Base-by-base conservation (phyloP, 2,888 invertebrate genomes). In the Spodoptera exigua region DNA sequence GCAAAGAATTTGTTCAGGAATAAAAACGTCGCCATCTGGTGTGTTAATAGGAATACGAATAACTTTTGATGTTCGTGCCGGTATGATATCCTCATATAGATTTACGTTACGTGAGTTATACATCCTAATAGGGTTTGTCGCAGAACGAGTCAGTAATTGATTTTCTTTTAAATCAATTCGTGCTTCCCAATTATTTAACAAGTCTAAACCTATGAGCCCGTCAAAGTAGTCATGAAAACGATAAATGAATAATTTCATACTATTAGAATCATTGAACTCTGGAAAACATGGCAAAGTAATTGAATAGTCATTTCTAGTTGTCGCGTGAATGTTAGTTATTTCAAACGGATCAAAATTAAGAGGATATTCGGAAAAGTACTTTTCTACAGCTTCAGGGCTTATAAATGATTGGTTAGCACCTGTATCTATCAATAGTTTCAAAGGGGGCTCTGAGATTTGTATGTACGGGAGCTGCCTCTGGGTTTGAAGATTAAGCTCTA, bases 321-420 rank as follows among this genome's bases (percentile, higher is more conserved):
- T 67, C 0, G 68, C 76, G 18, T 80, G 79, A 2, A 79, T 47
- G 45, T 76, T 78, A 0, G 64, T 69, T 1, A 79, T 69, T 53
- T 77, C 72, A 21, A 78, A 78, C 0, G 73, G 76, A 9, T 78
- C 74, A 36, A 58, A 74, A 12, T 74, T 63, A 1, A 52, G 44
- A 0, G 65, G 53, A 21, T n/a, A n/a, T n/a, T n/a, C n/a, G n/a
- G n/a, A n/a, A n/a, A n/a, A n/a, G n/a, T n/a, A n/a, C n/a, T n/a
- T n/a, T n/a, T n/a, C n/a, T n/a, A n/a, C n/a, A n/a, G n/a, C n/a
- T n/a, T n/a, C n/a, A n/a, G n/a, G n/a, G n/a, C n/a, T n/a, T n/a
- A n/a, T n/a, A n/a, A n/a, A n/a, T n/a, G n/a, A n/a, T n/a, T n/a
- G n/a, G n/a, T n/a, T n/a, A n/a, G n/a, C n/a, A n/a, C n/a, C n/a